These are phyloP conservation scores for Spilogale gracilis DNA, from an alignment of 2,113 vertebrate genomes.

Conservation along the genomic window DNA sequence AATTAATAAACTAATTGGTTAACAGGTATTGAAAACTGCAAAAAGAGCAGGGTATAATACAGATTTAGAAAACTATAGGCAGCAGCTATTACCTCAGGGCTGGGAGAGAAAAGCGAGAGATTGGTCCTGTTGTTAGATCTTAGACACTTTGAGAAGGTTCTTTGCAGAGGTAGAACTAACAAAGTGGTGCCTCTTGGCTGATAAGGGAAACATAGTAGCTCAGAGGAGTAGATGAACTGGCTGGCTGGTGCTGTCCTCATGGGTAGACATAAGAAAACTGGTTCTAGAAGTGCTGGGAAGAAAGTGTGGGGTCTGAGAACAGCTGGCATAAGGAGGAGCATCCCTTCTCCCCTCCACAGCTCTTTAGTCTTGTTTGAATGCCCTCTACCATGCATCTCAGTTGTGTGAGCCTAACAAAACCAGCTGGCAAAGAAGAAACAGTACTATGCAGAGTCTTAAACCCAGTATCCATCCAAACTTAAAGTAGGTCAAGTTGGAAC, in stretches of 20 bases:
- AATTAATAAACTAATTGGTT: neutral
- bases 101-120: neutral
- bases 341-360: neutral
- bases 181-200: neutral
- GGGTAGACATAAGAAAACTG: fast-evolving
- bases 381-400: neutral
- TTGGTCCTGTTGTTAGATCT: neutral
- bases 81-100: neutral
- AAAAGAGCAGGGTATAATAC: neutral
- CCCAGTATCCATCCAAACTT: neutral
- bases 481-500: neutral
- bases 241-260: neutral
- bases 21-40: neutral
- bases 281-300: neutral
- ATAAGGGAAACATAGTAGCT: neutral
- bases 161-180: neutral
- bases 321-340: too few species aligned
- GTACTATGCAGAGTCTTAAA: neutral
- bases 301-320: neutral
- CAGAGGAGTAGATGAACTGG: neutral
- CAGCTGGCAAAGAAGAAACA: neutral
- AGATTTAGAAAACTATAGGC: neutral
- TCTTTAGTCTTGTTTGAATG: neutral
- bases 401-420: neutral
- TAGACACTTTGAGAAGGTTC: neutral